Percentiles rank a stretch among this genome's conserved stretches.
phyloP scores from a whole-genome alignment of 2,797 vertebrate genomes.

The Nasua narica region DNA sequence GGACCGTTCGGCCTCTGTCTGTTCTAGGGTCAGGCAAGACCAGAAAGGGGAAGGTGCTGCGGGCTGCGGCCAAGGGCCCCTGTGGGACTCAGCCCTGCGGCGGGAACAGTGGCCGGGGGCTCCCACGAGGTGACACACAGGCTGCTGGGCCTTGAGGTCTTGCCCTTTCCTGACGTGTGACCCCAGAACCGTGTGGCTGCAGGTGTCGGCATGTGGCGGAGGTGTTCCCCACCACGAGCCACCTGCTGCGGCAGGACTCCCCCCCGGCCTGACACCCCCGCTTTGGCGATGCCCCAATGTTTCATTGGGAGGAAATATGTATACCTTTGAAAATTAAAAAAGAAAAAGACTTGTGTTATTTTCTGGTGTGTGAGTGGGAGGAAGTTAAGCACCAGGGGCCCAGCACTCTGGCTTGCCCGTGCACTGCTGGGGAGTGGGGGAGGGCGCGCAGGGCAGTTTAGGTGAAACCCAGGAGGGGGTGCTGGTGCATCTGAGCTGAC shows the following conservation, averaged over 20 bases:
- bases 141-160: neutral
- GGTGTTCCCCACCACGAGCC: neutral
- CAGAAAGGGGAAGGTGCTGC: neutral
- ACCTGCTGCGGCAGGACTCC: accelerated
- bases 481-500: neutral
- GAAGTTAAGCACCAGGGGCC: neutral
- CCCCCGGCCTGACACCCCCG: accelerated
- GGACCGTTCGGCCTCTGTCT: neutral
- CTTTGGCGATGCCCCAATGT: neutral
- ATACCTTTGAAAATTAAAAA: neutral
- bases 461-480: neutral
- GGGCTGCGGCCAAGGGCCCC: neutral
- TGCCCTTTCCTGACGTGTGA: accelerated
- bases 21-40: accelerated
- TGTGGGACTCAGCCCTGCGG: neutral
- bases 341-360: neutral
- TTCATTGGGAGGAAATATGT: no score
- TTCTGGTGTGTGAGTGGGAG: neutral
- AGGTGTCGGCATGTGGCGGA: neutral
- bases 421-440: neutral
- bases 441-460: neutral
- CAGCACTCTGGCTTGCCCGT: neutral
- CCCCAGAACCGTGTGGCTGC: neutral
- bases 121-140: neutral
- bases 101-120: accelerated